Evolutionary conservation across 2,113 vertebrate genomes (phyloP), one percentile per base, ranked within the genome.

Genomic region (Pollimyrus isidori): DNA sequence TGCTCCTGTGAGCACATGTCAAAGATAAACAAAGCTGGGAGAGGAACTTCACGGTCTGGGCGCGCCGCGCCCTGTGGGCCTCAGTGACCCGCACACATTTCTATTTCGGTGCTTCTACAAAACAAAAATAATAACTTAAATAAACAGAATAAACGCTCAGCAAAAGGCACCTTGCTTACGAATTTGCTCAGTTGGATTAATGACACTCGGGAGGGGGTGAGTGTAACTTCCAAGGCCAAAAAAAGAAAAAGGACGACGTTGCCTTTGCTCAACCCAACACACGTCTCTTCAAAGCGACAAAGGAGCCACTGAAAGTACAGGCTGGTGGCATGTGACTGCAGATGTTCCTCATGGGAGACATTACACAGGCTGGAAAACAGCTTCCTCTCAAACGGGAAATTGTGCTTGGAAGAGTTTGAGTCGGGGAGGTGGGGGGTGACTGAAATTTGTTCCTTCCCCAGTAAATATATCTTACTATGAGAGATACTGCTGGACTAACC

Each of bases 401-500:
- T 85, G n/a, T 49, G 52, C 50, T 65, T 26, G 17, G 15, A 82
- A 89, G 86, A 84, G 45, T 83, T 46, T 7, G 21, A 23, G 26
- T 52, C 17, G 6, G 56, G 86, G n/a, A 30, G 76, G 76, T 11
- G 19, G 45, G 39, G 4, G 42, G 85, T 69, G 80, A 42, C 19
- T 65, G 69, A 83, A 58, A 46, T 65, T 80, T 88, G 56, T 50
- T 53, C 56, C 49, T 86, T 30, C 82, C n/a, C 53, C 26, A 46
- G 62, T 80, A 87, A 58, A 26, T 82, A 56, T 73, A 35, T 35
- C 69, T 2, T 19, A 26, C 26, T 19, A 13, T 3, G 23, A 30
- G 50, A 42, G 62, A 45, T 45, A 56, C 86, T 49, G 23, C 89
- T 56, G 91, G 89, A 87, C 91, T 19, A 19, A 84, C 91, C 92